phyloP scores from a whole-genome alignment of 2,113 vertebrate species.

The Passer montanus region DNA sequence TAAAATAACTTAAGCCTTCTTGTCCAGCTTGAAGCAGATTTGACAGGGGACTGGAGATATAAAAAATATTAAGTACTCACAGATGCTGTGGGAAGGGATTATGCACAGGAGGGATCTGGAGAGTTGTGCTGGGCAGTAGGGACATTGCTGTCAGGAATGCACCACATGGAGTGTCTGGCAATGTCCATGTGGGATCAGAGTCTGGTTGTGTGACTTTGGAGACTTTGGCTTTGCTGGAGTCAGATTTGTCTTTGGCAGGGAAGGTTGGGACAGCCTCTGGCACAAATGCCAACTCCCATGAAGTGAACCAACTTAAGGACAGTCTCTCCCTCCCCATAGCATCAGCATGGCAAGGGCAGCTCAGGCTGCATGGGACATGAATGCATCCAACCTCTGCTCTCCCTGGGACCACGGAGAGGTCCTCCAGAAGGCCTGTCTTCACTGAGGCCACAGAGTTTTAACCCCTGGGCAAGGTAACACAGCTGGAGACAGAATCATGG shows the following conservation, averaged over 20 bases:
- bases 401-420: neutral
- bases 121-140: neutral
- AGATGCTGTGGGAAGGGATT: neutral
- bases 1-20: neutral
- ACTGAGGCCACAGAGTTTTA: neutral
- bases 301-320: neutral
- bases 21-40: neutral
- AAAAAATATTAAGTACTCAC: neutral
- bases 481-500: neutral
- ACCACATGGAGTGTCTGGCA: neutral
- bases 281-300: neutral
- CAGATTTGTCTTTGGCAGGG: neutral
- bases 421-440: neutral
- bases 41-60: neutral
- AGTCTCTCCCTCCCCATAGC: neutral
- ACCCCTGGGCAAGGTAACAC: neutral
- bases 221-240: neutral
- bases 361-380: neutral
- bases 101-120: neutral
- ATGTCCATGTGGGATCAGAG: accelerated
- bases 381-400: neutral
- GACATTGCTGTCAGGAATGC: neutral
- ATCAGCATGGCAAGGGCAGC: neutral
- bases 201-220: neutral
- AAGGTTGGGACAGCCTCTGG: neutral